Base-by-base conservation (phyloP, 37 sponge, comb jelly and placozoan genomes). In the Beroe forskalii region DNA sequence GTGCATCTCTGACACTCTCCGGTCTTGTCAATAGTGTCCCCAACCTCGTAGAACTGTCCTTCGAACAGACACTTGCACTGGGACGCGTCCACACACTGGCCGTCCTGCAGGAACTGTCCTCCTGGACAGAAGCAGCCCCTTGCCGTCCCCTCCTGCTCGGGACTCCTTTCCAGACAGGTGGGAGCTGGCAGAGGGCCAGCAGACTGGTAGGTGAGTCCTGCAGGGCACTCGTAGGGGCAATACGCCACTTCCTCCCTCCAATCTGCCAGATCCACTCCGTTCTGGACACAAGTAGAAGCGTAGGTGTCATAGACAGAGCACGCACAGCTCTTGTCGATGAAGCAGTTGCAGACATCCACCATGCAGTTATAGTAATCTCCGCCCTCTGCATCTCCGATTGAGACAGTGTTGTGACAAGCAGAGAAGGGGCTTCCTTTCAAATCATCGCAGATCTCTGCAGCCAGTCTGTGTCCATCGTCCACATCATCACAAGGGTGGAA, bases 401-500 rank as follows among this genome's bases (percentile, higher is more conserved):
- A 30, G 19, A 72, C 40, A 12, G 38, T 72, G 38, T 14, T 9
- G 75, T 72, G 75, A 33, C 75, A 72, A 1, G 9, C 19, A 6
- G 75, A 35, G 75, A 72, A 72, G 12, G 75, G 75, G 38, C 39
- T 6, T 3, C n/a, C n/a, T n/a, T n/a, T n/a, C n/a, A n/a, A n/a
- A n/a, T n/a, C n/a, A n/a, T n/a, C n/a, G n/a, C n/a, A 8, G 40
- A 72, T 33, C 39, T 36, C 38, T 1, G 6, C 12, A 35, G 75
- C 75, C 1, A 3, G 4, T 32, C 14, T 39, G 20, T 72, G 20
- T 22, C 75, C 75, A 6, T 33, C 9, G 22, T 4, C 2, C 22
- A 72, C 40, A 33, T 72, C 75, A 72, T 72, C 75, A 72, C 75
- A 72, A 14, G 75, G 75, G 40, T 72, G 75, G 20, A 36, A 72